Evolutionary conservation across 2,113 vertebrate genomes (phyloP), one percentile per base, ranked within the genome.

Genomic region (Laticauda colubrina): DNA sequence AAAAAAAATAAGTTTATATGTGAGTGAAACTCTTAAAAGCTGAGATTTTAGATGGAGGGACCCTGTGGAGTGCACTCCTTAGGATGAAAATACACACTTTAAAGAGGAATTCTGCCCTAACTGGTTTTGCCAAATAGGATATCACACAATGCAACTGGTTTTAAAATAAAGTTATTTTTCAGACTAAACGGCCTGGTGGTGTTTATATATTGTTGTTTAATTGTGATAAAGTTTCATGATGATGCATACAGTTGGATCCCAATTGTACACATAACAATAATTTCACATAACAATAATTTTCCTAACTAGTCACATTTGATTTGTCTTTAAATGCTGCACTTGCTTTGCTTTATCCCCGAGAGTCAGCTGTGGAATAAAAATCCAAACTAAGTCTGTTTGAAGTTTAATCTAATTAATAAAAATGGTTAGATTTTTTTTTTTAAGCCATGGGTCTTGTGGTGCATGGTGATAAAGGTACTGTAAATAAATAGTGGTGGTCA

Each of bases 111-210:
- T 94, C 95, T 92, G 95, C 97, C 97, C 95, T 98, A 96, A 96
- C 96, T 97, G 96, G 95, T 97, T 95, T 93, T 97, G 96, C 96
- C 97, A 90, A 96, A 96, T 94, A 96, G 96, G 96, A 97, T 96
- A 95, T 98, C 95, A 95, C 93, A 93, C 94, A 87, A 97, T 97
- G 97, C 97, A 97, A 98, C 97, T 98, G 97, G 97, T 97, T 93
- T 95, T 94, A 96, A 98, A 98, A 98, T 98, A 98, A 98, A 97
- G 96, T 96, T 98, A 98, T 98, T 98, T 98, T 98, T 98, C 97
- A 98, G 97, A 97, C 94, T 85, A 96, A 96, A 87, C 88, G 96
- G 88, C 20, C 96, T 95, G 94, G 45, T 93, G 95, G 81, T 97
- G 1, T 85, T 93, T 95, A 3, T 2, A 34, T 92, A 92, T 53